Evolutionary conservation across 2,797 vertebrate species (phyloP), one percentile per base, ranked within the genome.

Genomic region (Mormyrus hasselquistii): DNA sequence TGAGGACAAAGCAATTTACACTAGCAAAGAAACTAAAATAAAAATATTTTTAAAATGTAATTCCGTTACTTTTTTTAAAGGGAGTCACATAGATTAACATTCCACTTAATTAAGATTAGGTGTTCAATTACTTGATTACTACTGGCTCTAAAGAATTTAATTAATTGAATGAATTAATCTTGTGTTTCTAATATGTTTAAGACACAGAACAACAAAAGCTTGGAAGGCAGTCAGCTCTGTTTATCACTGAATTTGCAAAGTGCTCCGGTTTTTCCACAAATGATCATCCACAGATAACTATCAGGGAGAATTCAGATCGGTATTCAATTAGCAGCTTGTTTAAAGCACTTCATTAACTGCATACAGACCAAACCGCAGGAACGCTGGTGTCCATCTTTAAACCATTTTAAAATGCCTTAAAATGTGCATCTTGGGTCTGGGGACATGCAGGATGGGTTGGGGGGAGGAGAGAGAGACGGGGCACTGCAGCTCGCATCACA

Each of bases 41-140:
- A 49, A 84, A 16, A 84, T 52, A n/a, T 52, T 84, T 84, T 50
- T 29, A 29, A 84, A 49, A 49, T 25, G 82, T 83, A 76, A 76
- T 83, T 83, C 44, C 0, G 44, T 84, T 50, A 19, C 4, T 83
- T 83, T 49, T 41, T 84, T 29, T 1, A 22, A 25, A 50, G 44
- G n/a, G 47, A 25, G 22, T 57, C 16, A 87, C 50, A 59, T 87
- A 87, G 50, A 86, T 86, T 87, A 87, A 14, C 85, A 87, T 59
- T 55, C 85, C 12, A 87, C 85, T 57, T 38, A 57, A 87, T 87
- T 87, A 87, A 87, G 85, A 87, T 87, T 55, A 87, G 85, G 59
- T 87, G 85, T 87, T 59, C 53, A 87, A 87, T 87, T 59, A 87
- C 85, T 87, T 87, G 52, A 57, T 87, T 87, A 59, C 25, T 55